phyloP scores from a whole-genome alignment of 2,888 invertebrate genomes.

The Ischnus inquisitorius region DNA sequence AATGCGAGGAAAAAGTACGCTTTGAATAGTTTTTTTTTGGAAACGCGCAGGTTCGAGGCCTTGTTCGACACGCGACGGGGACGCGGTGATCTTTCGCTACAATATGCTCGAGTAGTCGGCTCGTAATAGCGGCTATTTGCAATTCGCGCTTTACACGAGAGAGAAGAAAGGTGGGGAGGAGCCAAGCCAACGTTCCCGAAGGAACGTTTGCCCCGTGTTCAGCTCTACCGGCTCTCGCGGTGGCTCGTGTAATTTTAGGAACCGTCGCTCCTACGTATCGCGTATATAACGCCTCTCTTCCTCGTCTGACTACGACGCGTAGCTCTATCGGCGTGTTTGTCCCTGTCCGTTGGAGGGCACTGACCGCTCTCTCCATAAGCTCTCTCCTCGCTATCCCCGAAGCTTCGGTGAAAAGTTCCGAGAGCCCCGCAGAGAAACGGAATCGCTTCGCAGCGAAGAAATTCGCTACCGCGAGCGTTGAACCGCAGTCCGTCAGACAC shows the following conservation, averaged over 20 bases:
- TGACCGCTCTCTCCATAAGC: conserved; percentile 65
- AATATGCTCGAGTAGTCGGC: conserved; percentile 21
- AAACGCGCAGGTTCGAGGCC: neutral
- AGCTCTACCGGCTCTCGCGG: conserved; percentile 36
- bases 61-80: neutral
- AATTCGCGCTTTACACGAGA: conserved; percentile 34
- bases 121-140: conserved; percentile 44
- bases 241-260: conserved; percentile 72
- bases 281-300: conserved; percentile 24
- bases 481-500: neutral
- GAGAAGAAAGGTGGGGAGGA: conserved; percentile 6
- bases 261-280: conserved; percentile 53
- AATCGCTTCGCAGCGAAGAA: conserved; percentile 7
- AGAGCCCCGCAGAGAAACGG: conserved; percentile 20
- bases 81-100: neutral
- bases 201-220: conserved; percentile 31
- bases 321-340: conserved; percentile 43
- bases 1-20: neutral
- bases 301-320: conserved; percentile 42
- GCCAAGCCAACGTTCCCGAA: conserved; percentile 22
- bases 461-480: neutral
- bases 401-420: conserved; percentile 34
- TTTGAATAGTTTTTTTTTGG: neutral
- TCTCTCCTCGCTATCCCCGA: conserved; percentile 12
- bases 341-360: conserved; percentile 62